A percentile compares a stretch with the other conserved stretches of the same genome.
These are phyloP conservation scores for Grapholita molesta DNA, from an alignment of 1,140 invertebrate species.

Conservation along the genomic window DNA sequence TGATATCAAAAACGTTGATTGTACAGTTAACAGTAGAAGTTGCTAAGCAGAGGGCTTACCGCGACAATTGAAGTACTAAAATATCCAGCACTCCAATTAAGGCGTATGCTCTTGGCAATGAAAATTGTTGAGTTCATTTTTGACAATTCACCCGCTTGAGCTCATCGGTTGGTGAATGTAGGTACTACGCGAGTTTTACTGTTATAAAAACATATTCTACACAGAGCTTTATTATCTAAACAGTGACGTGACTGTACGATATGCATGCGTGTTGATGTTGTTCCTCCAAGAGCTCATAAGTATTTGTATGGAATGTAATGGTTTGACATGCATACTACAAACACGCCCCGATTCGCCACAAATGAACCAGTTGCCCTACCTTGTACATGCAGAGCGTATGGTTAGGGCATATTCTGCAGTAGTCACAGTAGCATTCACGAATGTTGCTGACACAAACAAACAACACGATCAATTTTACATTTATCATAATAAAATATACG, in stretches of 20 bases:
- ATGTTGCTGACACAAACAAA: constrained; percentile 29
- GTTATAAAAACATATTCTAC: too few species aligned
- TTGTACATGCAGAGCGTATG: constrained; percentile 51
- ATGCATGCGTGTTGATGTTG: not conserved
- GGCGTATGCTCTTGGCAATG: too few species aligned
- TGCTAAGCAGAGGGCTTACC: too few species aligned
- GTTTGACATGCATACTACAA: not conserved
- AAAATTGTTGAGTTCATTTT: too few species aligned
- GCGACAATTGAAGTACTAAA: too few species aligned
- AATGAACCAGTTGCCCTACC: constrained; percentile 29
- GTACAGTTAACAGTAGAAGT: too few species aligned
- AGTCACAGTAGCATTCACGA: constrained; percentile 27
- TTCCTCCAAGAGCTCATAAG: not conserved
- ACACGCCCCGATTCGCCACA: not conserved
- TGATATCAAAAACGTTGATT: too few species aligned
- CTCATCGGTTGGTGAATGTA: too few species aligned
- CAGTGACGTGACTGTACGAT: not conserved
- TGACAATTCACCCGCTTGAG: too few species aligned
- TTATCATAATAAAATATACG: constrained; percentile 47
- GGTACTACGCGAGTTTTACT: too few species aligned
- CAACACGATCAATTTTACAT: constrained; percentile 50
- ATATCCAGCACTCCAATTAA: too few species aligned
- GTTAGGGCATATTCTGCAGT: constrained; percentile 56
- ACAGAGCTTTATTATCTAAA: not conserved
- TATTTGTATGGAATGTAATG: not conserved